These are phyloP conservation scores for Notothenia coriiceps DNA, from an alignment of 2,113 vertebrate species.

Conservation along the genomic window DNA sequence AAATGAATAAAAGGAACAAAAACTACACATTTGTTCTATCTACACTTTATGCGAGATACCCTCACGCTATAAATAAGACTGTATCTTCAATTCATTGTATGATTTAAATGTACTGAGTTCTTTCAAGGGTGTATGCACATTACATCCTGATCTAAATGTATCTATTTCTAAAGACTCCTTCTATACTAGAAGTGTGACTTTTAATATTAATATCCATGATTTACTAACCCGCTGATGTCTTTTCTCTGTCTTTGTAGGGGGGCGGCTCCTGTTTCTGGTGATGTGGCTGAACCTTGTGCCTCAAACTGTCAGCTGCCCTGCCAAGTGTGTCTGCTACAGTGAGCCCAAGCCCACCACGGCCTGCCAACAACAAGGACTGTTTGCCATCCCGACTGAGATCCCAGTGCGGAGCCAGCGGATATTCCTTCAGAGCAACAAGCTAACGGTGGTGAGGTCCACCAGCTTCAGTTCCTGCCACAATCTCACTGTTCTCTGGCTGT, in stretches of 20 bases:
- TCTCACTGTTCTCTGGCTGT: constrained; percentile 95
- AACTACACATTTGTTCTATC: background rate
- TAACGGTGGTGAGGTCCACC: constrained; percentile 89
- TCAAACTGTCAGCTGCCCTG: constrained; percentile 89
- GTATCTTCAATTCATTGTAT: background rate
- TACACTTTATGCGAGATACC: background rate
- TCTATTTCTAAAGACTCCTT: constrained; percentile 1
- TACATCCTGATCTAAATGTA: background rate
- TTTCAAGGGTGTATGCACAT: constrained; percentile 8
- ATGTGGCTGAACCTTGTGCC: constrained; percentile 92
- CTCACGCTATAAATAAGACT: background rate
- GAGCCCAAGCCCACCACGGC: constrained; percentile 95
- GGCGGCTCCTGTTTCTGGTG: constrained; percentile 92
- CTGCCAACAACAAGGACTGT: constrained; percentile 97
- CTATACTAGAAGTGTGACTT: constrained; percentile 15
- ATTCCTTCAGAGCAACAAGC: constrained; percentile 96
- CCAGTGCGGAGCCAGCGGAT: constrained; percentile 94
- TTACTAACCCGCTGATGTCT: constrained; percentile 31
- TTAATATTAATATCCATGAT: constrained; percentile 15
- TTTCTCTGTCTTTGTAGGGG: constrained; percentile 84
- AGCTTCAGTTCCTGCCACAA: constrained; percentile 95
- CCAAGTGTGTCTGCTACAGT: constrained; percentile 95
- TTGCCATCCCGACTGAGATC: constrained; percentile 91
- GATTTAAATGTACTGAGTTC: background rate
- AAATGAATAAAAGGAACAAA: background rate